phyloP scores from a whole-genome alignment of 53 echinoderm and acorn worm species.

The Astropecten irregularis region DNA sequence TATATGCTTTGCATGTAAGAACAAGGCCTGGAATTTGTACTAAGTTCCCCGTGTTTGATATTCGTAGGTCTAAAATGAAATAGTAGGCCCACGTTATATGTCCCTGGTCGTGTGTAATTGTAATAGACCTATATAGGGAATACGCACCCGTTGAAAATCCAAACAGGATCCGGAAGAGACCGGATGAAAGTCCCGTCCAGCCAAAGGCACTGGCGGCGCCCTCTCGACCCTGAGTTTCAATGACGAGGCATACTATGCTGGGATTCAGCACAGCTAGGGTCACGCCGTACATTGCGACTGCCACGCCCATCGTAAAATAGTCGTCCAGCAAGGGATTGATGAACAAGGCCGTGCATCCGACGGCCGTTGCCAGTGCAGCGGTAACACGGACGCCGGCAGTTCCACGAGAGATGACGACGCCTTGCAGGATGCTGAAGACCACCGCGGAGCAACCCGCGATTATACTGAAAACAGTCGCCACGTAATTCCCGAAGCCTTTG shows the following conservation, averaged over 20 bases:
- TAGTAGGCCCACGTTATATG: no score
- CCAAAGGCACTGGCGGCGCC: slow-evolving; percentile 18
- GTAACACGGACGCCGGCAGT: background rate
- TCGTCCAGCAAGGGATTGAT: background rate
- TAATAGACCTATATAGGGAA: no score
- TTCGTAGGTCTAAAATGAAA: no score
- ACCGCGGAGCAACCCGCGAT: background rate
- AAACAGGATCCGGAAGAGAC: slow-evolving; percentile 5
- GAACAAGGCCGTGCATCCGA: background rate
- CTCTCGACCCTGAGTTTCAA: slow-evolving; percentile 2
- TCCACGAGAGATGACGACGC: background rate
- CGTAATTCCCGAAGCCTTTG: background rate
- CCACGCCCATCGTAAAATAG: background rate
- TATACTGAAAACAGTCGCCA: background rate
- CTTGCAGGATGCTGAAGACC: slow-evolving; percentile 28
- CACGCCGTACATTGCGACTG: slow-evolving; percentile 32
- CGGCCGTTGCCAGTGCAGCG: background rate
- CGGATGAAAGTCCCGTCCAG: slow-evolving; percentile 24
- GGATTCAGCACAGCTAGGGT: slow-evolving; percentile 23
- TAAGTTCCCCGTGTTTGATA: no score
- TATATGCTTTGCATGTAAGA: no score
- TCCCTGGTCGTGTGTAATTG: no score
- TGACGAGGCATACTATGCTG: background rate
- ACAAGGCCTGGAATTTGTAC: no score
- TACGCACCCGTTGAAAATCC: slow-evolving; percentile 24